Evolutionary conservation across 2,888 invertebrate genomes (phyloP).

Genomic region (Sturmia bella): DNA sequence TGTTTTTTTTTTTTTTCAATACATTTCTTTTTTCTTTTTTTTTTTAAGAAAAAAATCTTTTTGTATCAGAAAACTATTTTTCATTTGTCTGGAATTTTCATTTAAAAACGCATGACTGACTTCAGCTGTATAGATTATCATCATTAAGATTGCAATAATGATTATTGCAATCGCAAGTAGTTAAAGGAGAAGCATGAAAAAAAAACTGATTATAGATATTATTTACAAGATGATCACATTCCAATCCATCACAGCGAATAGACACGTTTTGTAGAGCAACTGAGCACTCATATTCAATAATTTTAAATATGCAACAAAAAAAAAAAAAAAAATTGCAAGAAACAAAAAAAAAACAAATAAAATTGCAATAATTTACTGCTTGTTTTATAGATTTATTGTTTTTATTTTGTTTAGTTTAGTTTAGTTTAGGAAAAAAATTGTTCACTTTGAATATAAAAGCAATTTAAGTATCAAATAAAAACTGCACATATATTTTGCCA

Average conservation of each 20-base stretch:
- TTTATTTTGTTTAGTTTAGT: conserved; percentile 36
- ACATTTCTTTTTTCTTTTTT: background rate
- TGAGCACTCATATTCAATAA: conserved; percentile 31
- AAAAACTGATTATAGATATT: conserved; percentile 13
- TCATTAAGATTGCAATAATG: conserved; percentile 9
- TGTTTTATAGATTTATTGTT: conserved; percentile 29
- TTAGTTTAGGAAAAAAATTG: background rate
- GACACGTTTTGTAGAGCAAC: conserved; percentile 37
- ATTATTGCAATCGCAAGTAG: conserved; percentile 16
- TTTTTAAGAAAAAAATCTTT: conserved; percentile 27
- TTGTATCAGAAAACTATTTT: background rate
- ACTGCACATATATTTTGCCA: conserved; percentile 23
- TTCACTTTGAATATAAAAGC: conserved; percentile 16
- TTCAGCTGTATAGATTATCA: conserved; percentile 13
- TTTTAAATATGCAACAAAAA: conserved; percentile 33
- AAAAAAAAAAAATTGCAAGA: background rate
- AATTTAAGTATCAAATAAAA: conserved; percentile 6
- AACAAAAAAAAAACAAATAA: background rate
- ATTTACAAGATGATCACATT: conserved; percentile 50
- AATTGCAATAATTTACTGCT: conserved; percentile 28
- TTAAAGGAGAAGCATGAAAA: background rate
- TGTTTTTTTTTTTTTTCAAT: background rate
- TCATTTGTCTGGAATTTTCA: conserved; percentile 40
- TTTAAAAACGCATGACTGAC: conserved; percentile 47
- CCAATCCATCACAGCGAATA: conserved; percentile 22